Evolutionary conservation across 2,113 vertebrate species (phyloP), one percentile per base, ranked within the genome.

Genomic region (Ammospiza caudacuta): DNA sequence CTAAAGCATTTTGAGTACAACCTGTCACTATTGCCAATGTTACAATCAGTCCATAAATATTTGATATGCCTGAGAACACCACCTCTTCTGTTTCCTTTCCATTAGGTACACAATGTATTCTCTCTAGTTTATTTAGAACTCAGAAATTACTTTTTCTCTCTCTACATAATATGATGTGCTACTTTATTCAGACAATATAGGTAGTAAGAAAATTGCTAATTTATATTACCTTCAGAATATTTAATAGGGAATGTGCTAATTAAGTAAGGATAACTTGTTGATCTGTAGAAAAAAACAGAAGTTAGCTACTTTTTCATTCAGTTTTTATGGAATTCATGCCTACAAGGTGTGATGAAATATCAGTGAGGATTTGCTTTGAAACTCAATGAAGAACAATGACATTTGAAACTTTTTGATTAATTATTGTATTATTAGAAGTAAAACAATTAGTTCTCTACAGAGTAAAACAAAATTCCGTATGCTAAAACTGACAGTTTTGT

Each of bases 21-120:
- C 25, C 47, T 91, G 59, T 80, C 93, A 41, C 59, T 83, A 52
- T 29, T 55, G 70, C 29, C 3, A 1, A 10, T 80, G 72, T 80
- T 94, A 63, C 47, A 83, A 64, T 79, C 83, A 87, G 17, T 11
- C 47, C 72, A 83, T 93, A 88, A 95, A 94, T 96, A 88, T 78
- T 96, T 95, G 0, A 94, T 92, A 72, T 29, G 91, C 7, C 39
- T 78, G 47, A 90, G 33, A 91, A 77, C 19, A 83, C 29, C 27
- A 80, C 57, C 39, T 94, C 68, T 86, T 90, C 58, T 92, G 4
- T 57, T 85, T 83, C 18, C 52, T 88, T 74, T 83, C 33, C 47
- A 41, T 66, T 51, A 74, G 20, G 28, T 74, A 92, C 33, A 78
- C 15, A 39, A 29, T 59, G 5, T 35, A 43, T 52, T 22, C 6